phyloP scores from a whole-genome alignment of 2,797 vertebrate species.

The Epinephelus awoara region DNA sequence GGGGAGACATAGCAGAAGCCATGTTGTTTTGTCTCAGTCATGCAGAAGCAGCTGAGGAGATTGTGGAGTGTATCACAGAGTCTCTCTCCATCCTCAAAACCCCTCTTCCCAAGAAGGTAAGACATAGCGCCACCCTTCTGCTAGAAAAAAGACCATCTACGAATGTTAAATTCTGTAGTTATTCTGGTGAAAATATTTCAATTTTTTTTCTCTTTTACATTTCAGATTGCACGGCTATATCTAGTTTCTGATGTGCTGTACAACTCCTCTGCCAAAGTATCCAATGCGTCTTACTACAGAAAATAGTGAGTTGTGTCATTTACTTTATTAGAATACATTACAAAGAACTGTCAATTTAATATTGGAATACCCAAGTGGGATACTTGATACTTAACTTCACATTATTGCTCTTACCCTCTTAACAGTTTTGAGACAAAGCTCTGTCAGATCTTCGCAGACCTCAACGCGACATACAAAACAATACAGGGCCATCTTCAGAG shows the following conservation, averaged over 20 bases:
- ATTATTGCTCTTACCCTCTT: slow-evolving; percentile 1
- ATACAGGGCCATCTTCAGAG: slow-evolving; percentile 99
- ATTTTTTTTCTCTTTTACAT: slow-evolving; percentile 30
- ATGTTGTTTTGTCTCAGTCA: slow-evolving; percentile 98
- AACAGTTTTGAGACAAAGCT: slow-evolving; percentile 98
- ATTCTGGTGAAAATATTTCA: background rate
- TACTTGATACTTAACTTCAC: background rate
- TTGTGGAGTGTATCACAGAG: slow-evolving; percentile 97
- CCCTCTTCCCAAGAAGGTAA: slow-evolving; percentile 97
- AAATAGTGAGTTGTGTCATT: slow-evolving; percentile 94
- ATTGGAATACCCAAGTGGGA: background rate
- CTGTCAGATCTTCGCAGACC: slow-evolving; percentile 97
- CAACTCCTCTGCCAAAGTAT: slow-evolving; percentile 99
- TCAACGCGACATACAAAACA: slow-evolving; percentile 96
- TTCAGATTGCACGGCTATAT: slow-evolving; percentile 97
- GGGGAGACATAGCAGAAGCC: slow-evolving; percentile 95
- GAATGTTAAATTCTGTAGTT: background rate
- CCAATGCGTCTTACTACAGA: slow-evolving; percentile 98
- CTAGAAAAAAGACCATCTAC: background rate
- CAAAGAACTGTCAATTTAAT: background rate
- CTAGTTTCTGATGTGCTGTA: slow-evolving; percentile 98
- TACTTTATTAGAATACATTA: too few species aligned
- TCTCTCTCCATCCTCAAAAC: slow-evolving; percentile 98
- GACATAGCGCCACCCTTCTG: background rate
- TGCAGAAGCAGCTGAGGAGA: slow-evolving; percentile 98